phyloP scores from a whole-genome alignment of 2,888 invertebrate genomes.

The Rhaphigaster nebulosa region DNA sequence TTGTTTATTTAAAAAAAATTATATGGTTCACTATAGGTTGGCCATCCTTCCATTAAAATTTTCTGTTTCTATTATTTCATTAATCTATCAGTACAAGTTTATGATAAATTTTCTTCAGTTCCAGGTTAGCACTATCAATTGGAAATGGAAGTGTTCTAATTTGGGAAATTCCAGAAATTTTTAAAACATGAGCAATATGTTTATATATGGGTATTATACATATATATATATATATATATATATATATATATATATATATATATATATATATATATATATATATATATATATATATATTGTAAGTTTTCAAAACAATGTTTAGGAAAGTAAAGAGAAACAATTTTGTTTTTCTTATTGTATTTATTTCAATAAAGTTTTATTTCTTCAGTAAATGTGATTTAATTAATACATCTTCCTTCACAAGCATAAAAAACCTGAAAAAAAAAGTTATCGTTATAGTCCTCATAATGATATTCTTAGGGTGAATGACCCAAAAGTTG shows the following conservation, averaged over 20 bases:
- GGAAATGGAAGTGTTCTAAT: conserved; percentile 59
- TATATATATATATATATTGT: no score
- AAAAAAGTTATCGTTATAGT: no score
- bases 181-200: conserved; percentile 24
- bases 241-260: no score
- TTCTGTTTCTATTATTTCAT: background rate
- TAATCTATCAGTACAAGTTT: background rate
- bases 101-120: conserved; percentile 60
- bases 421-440: background rate
- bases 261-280: no score
- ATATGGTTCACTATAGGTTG: no score
- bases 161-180: conserved; percentile 61
- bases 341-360: background rate
- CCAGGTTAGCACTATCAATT: conserved; percentile 60
- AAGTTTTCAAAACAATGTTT: background rate
- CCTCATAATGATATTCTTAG: no score
- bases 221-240: no score
- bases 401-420: background rate
- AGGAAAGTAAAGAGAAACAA: background rate
- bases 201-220: no score
- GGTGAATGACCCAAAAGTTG: no score
- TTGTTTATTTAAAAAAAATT: no score
- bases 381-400: background rate
- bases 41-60: background rate
- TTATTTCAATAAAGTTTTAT: background rate